A percentile compares a stretch with the other conserved stretches of the same genome.
Conservation (phyloP, 2,113 vertebrate genomes). For the Cyprinodon variegatus region DNA sequence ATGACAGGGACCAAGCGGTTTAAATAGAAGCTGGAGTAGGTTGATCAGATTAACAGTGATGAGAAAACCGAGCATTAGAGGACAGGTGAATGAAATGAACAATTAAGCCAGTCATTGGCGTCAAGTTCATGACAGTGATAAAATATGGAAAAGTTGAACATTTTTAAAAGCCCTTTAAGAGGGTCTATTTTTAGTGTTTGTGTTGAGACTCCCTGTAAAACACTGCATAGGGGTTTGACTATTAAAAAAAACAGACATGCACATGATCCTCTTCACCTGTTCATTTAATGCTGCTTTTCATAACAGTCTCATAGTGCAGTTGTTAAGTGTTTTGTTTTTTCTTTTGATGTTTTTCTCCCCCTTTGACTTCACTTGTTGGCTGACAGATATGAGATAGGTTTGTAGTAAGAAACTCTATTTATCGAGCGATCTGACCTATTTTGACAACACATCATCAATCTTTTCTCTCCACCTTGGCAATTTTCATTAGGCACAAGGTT, state of each 20-base stretch:
- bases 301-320: background rate
- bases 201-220: background rate
- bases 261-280: background rate
- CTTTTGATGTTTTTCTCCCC: background rate
- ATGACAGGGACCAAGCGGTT: too few species aligned
- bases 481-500: constrained; percentile 77
- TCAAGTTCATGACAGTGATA: too few species aligned
- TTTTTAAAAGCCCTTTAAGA: background rate
- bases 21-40: too few species aligned
- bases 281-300: background rate
- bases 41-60: too few species aligned
- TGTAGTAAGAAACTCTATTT: constrained; percentile 60
- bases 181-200: background rate
- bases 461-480: constrained; percentile 68
- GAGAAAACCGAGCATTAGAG: too few species aligned
- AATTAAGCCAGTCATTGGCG: too few species aligned
- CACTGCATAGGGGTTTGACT: background rate
- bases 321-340: background rate
- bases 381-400: constrained; percentile 45
- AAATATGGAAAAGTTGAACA: too few species aligned
- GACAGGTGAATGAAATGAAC: too few species aligned
- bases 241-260: background rate
- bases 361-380: constrained; percentile 35
- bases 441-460: constrained; percentile 63
- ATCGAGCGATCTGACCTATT: constrained; percentile 75